A percentile compares a stretch with the other conserved stretches of the same genome.
phyloP scores from a whole-genome alignment of 2,797 vertebrate genomes.

The Loris lydekkerianus region DNA sequence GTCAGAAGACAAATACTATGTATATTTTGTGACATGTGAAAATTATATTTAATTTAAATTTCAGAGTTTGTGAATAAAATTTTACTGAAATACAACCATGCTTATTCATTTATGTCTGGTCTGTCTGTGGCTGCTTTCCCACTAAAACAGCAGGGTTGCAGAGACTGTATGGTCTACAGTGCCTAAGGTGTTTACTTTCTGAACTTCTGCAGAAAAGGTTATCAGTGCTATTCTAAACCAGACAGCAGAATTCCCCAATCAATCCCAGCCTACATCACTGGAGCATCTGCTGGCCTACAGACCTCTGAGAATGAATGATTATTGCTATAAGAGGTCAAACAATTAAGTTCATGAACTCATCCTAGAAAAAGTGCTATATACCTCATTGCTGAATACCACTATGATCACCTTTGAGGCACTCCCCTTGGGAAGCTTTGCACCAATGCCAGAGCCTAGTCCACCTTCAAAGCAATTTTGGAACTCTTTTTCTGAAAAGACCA shows the following conservation, averaged over 20 bases:
- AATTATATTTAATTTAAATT: background rate
- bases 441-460: too few relatives aligned
- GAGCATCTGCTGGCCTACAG: background rate
- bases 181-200: background rate
- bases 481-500: too few relatives aligned
- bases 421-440: too few relatives aligned
- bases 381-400: too few relatives aligned
- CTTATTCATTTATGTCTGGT: background rate
- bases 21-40: background rate
- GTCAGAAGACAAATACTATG: background rate
- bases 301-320: background rate
- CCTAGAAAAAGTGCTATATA: too few relatives aligned
- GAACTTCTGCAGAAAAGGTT: background rate
- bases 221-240: background rate
- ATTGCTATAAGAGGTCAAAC: too few relatives aligned
- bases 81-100: background rate
- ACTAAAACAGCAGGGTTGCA: background rate
- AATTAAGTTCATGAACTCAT: too few relatives aligned
- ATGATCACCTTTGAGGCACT: too few relatives aligned
- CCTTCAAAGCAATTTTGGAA: too few relatives aligned
- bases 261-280: background rate
- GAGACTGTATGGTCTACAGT: background rate
- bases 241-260: background rate
- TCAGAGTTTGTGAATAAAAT: constrained; percentile 17
- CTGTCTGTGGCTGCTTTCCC: background rate